A percentile compares a stretch with the other conserved stretches of the same genome.
Conservation (phyloP, 92 coral and sea anemone species). For the Porites rus region DNA sequence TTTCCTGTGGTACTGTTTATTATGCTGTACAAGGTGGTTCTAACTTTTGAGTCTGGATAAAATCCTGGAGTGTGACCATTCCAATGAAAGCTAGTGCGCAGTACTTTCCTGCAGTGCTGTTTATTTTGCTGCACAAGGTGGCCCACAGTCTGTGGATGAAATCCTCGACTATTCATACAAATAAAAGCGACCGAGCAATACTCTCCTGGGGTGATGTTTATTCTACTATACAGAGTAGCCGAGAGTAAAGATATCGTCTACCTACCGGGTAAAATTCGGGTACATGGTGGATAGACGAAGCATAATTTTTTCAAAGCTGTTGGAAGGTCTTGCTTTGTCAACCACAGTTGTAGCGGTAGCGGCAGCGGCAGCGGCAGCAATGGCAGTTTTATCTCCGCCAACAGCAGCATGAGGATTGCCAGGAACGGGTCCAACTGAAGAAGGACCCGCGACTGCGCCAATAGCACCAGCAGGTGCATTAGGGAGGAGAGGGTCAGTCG, state of each 20-base stretch:
- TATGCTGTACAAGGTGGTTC: background rate
- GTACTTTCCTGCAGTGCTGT: background rate
- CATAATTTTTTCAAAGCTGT: constrained; percentile 98
- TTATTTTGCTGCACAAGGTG: background rate
- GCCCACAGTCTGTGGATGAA: background rate
- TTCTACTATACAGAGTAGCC: background rate
- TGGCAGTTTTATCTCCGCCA: constrained; percentile 11
- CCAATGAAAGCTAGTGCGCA: background rate
- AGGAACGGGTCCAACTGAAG: background rate
- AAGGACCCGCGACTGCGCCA: background rate
- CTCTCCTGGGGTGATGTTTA: background rate
- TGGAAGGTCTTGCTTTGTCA: constrained; percentile 75
- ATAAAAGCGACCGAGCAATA: background rate
- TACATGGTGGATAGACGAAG: constrained; percentile 94
- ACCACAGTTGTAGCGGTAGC: constrained; percentile 33
- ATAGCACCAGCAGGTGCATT: constrained; percentile 2
- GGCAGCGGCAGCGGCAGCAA: constrained; percentile 43
- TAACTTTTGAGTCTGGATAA: background rate
- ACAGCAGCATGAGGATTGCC: background rate
- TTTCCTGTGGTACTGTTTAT: background rate
- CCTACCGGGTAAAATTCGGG: constrained; percentile 87
- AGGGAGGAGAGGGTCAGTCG: constrained; percentile 30
- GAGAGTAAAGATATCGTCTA: background rate
- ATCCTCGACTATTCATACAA: background rate
- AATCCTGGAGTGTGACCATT: background rate